A percentile compares a stretch with the other conserved stretches of the same genome.
These are phyloP conservation scores for Panulirus ornatus DNA, from an alignment of 1,140 invertebrate species.

Conservation along the genomic window DNA sequence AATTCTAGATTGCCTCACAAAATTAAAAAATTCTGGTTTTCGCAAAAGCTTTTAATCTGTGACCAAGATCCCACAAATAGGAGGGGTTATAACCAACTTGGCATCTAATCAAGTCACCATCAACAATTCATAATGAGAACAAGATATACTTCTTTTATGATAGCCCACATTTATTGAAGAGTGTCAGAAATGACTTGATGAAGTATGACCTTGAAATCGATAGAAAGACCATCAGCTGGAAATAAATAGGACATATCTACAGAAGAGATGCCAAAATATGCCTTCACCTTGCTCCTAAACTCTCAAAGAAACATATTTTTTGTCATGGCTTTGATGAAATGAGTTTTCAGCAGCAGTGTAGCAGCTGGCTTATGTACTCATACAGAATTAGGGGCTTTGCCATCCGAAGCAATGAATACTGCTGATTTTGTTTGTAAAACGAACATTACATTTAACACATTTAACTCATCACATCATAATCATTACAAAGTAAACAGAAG, in stretches of 20 bases:
- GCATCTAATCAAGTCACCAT: background rate
- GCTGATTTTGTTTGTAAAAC: too few relatives aligned
- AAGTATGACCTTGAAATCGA: too few relatives aligned
- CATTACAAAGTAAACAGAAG: too few relatives aligned
- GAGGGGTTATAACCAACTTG: background rate
- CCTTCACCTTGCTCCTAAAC: too few relatives aligned
- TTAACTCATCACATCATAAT: too few relatives aligned
- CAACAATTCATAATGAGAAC: background rate
- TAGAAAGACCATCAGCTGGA: slow-evolving; percentile 3
- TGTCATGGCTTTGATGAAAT: slow-evolving; percentile 30
- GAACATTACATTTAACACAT: too few relatives aligned
- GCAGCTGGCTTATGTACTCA: slow-evolving; percentile 18
- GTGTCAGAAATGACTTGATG: slow-evolving; percentile 32
- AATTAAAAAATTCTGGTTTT: background rate
- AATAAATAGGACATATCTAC: background rate
- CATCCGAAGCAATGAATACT: too few relatives aligned
- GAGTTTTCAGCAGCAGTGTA: slow-evolving; percentile 25
- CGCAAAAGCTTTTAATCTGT: slow-evolving; percentile 21
- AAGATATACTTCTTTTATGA: slow-evolving; percentile 21
- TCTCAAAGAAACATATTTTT: too few relatives aligned
- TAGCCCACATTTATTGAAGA: slow-evolving; percentile 12
- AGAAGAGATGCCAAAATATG: background rate
- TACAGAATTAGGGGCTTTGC: too few relatives aligned
- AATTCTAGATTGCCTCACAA: background rate
- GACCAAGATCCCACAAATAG: slow-evolving; percentile 29